These are phyloP conservation scores for Leptinotarsa lineolata DNA, from an alignment of 1,140 invertebrate genomes.

Conservation along the genomic window DNA sequence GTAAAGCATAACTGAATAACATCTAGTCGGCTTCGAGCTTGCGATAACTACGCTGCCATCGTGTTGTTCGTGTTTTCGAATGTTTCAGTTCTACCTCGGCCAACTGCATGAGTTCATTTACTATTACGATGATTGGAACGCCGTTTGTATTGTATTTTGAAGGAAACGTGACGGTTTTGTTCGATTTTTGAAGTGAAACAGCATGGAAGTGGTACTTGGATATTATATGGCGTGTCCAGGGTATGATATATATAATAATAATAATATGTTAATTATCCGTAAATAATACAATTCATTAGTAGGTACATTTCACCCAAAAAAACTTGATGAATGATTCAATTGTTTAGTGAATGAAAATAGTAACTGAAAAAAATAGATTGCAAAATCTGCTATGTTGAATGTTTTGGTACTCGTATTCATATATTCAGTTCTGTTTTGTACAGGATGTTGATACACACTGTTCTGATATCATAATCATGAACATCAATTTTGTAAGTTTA, in stretches of 20 bases:
- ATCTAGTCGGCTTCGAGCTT: not conserved
- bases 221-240: constrained; percentile 23
- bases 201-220: constrained; percentile 24
- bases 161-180: not conserved
- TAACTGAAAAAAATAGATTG: too few relatives aligned
- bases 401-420: too few relatives aligned
- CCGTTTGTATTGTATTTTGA: not conserved
- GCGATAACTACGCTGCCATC: not conserved
- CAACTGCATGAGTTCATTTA: not conserved
- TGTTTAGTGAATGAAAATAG: too few relatives aligned
- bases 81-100: constrained; percentile 2
- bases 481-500: too few relatives aligned
- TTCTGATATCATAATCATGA: too few relatives aligned
- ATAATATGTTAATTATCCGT: too few relatives aligned
- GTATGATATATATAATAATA: constrained; percentile 7
- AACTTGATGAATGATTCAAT: too few relatives aligned
- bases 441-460: too few relatives aligned
- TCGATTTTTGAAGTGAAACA: not conserved
- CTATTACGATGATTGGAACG: constrained; percentile 5
- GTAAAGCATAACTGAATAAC: not conserved
- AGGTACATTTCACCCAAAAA: too few relatives aligned
- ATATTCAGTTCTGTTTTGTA: too few relatives aligned
- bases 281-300: too few relatives aligned
- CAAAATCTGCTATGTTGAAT: too few relatives aligned
- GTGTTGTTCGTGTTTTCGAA: not conserved